These are phyloP conservation scores for Phthorimaea operculella DNA, from an alignment of 1,140 invertebrate species.

Conservation along the genomic window DNA sequence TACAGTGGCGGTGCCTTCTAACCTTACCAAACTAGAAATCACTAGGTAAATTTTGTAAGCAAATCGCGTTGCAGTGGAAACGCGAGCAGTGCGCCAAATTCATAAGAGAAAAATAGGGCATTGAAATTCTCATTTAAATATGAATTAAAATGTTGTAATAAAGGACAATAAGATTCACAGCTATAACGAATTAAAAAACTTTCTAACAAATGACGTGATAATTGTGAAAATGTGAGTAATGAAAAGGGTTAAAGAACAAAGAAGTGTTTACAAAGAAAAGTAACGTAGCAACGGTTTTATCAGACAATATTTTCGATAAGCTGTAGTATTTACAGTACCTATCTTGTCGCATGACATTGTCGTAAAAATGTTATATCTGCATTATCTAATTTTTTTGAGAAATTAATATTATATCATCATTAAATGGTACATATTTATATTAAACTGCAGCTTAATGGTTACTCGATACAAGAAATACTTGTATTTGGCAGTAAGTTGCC, in stretches of 20 bases:
- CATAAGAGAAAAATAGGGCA: too few species aligned
- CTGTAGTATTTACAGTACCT: too few species aligned
- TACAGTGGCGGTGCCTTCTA: slow-evolving; percentile 3
- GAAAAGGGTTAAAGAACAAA: slow-evolving; percentile 28
- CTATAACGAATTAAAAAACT: background rate
- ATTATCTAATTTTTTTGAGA: too few species aligned
- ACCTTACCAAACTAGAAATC: background rate
- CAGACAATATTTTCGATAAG: background rate
- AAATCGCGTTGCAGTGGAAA: background rate
- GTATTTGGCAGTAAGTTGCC: too few species aligned
- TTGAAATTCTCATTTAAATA: background rate
- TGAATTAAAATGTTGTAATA: background rate
- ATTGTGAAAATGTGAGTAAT: background rate
- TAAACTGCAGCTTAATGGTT: too few species aligned
- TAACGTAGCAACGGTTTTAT: slow-evolving; percentile 51
- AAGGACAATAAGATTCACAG: background rate
- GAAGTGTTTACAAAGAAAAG: slow-evolving; percentile 56
- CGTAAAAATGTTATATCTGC: too few species aligned
- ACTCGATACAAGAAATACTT: too few species aligned
- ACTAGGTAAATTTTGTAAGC: slow-evolving; percentile 4
- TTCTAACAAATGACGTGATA: too few species aligned
- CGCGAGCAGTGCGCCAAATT: too few species aligned
- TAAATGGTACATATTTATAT: too few species aligned
- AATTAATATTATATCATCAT: too few species aligned
- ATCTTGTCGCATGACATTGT: too few species aligned